phyloP scores from a whole-genome alignment of 2,113 vertebrate species.

The Syrmaticus mikado region DNA sequence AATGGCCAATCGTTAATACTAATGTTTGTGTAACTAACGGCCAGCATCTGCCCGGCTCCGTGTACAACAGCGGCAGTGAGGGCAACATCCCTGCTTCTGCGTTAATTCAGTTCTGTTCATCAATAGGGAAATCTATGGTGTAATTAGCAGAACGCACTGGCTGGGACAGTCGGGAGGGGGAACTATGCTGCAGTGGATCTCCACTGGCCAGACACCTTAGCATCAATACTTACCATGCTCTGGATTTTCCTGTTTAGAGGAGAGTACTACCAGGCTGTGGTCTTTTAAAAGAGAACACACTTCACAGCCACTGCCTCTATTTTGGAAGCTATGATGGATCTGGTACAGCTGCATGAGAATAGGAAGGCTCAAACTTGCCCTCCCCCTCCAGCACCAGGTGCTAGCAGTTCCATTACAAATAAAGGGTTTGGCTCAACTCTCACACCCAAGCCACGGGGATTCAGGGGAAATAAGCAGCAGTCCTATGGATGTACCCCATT shows the following conservation, averaged over 20 bases:
- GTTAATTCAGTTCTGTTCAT: slow-evolving; percentile 93
- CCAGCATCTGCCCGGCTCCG: slow-evolving; percentile 83
- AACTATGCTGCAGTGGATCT: slow-evolving; percentile 83
- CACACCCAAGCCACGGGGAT: neutral
- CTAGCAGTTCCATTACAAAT: neutral
- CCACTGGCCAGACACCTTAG: slow-evolving; percentile 77
- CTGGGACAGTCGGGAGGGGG: slow-evolving; percentile 67
- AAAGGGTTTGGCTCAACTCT: neutral
- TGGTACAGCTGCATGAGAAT: neutral
- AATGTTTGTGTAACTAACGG: slow-evolving; percentile 99
- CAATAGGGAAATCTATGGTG: slow-evolving; percentile 91
- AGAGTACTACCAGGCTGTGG: slow-evolving; percentile 75
- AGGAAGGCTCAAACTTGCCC: slow-evolving; percentile 7
- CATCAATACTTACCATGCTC: slow-evolving; percentile 79
- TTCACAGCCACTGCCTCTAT: slow-evolving; percentile 49
- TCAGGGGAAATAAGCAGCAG: neutral
- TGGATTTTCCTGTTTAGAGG: slow-evolving; percentile 78
- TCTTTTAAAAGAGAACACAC: slow-evolving; percentile 65
- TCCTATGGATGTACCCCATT: neutral
- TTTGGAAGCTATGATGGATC: slow-evolving; percentile 46
- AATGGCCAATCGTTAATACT: slow-evolving; percentile 97
- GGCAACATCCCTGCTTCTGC: slow-evolving; percentile 85
- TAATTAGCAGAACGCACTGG: slow-evolving; percentile 88
- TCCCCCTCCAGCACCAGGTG: neutral
- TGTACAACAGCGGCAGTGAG: slow-evolving; percentile 89